These are phyloP conservation scores for Pararge aegeria DNA, from an alignment of 1,140 invertebrate genomes.

Conservation along the genomic window DNA sequence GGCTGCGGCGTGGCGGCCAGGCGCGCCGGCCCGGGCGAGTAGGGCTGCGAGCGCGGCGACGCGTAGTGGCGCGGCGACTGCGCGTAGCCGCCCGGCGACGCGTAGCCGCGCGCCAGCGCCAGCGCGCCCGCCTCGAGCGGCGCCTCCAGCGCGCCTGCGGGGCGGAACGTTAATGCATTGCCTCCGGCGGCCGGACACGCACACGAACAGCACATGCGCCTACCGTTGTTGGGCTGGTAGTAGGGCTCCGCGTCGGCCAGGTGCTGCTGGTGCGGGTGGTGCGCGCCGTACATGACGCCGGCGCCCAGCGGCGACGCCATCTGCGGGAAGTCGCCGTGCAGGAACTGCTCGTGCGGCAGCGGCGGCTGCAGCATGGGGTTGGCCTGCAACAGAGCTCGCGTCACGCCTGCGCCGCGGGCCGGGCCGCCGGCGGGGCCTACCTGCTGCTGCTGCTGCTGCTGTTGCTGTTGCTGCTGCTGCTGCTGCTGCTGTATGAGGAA, in stretches of 20 bases:
- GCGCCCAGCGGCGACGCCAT: conserved; percentile 43
- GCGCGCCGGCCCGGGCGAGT: conserved; percentile 53
- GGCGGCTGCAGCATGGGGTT: conserved; percentile 41
- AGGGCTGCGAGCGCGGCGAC: conserved; percentile 55
- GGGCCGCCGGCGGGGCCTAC: conserved; percentile 26
- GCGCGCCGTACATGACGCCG: conserved; percentile 41
- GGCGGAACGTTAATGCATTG: no score
- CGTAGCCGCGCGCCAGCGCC: conserved; percentile 45
- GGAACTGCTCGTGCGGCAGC: conserved; percentile 46
- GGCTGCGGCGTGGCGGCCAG: conserved; percentile 55
- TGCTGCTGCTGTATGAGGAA: conserved; percentile 69
- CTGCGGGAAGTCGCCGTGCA: conserved; percentile 48
- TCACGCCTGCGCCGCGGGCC: conserved; percentile 40
- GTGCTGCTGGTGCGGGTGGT: conserved; percentile 42
- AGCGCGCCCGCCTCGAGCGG: conserved; percentile 44
- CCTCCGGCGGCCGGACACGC: no score
- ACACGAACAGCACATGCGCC: no score
- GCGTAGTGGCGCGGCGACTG: conserved; percentile 62
- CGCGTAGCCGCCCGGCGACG: conserved; percentile 44
- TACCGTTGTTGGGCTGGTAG: conserved; percentile 47
- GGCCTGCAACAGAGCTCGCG: conserved; percentile 26
- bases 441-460: conserved; percentile 27
- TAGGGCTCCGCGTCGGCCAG: conserved; percentile 40
- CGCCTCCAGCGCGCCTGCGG: conserved; percentile 48
- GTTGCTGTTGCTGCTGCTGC: conserved; percentile 56